Evolutionary conservation across 2,797 vertebrate species (phyloP).

Genomic region (Potorous gilbertii): DNA sequence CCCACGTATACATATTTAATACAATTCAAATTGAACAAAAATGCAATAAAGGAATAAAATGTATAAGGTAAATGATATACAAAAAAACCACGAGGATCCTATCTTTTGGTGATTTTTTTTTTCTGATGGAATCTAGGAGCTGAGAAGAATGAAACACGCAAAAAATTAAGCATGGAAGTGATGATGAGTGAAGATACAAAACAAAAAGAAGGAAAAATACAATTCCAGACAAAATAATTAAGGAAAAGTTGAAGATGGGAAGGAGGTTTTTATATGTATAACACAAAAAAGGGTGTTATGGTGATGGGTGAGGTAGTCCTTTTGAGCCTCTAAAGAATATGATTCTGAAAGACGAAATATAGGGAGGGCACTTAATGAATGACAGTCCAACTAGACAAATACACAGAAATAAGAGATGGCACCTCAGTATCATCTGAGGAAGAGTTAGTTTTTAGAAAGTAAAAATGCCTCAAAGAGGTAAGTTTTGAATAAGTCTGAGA

Average conservation of each 20-base stretch:
- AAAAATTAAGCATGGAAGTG: not conserved
- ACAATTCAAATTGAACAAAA: not conserved
- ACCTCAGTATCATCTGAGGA: not conserved
- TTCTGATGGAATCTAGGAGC: not conserved
- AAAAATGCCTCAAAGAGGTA: not conserved
- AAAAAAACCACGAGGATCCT: not conserved
- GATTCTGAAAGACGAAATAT: not conserved
- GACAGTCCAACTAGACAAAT: not conserved
- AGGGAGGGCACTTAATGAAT: not conserved
- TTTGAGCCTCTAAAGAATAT: not conserved
- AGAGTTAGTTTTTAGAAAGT: not conserved
- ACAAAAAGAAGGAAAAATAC: not conserved
- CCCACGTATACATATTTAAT: not conserved
- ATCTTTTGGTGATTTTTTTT: not conserved
- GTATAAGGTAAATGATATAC: not conserved
- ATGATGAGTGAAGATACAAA: not conserved
- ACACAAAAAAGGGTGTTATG: not conserved
- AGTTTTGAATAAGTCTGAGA: not conserved
- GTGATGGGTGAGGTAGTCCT: not conserved
- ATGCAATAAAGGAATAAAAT: not conserved
- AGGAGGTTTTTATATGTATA: not conserved
- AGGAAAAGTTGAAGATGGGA: not conserved
- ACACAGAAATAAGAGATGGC: not conserved
- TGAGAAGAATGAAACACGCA: not conserved
- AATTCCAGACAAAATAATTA: not conserved